Evolutionary conservation across 2,888 invertebrate species (phyloP).

Genomic region (Macrophya alboannulata): DNA sequence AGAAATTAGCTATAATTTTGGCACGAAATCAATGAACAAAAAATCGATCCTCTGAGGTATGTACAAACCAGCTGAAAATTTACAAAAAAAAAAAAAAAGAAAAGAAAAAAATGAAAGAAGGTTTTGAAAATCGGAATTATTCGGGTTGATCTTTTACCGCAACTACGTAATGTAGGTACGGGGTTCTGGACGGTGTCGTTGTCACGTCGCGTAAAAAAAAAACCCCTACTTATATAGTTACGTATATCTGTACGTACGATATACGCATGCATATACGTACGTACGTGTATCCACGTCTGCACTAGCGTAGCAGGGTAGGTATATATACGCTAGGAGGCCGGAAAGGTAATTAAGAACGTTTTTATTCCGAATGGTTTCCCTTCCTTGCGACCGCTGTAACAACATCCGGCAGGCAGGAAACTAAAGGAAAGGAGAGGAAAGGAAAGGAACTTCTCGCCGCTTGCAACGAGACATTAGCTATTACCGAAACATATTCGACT

Average conservation of each 20-base stretch:
- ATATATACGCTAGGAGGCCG: constrained; percentile 28
- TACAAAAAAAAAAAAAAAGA: too few relatives aligned
- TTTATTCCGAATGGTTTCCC: constrained; percentile 40
- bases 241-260: not conserved
- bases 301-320: not conserved
- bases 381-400: constrained; percentile 58
- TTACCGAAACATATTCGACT: not conserved
- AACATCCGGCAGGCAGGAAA: constrained; percentile 58
- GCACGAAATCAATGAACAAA: too few relatives aligned
- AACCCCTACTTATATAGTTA: not conserved
- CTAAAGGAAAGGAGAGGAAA: not conserved
- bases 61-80: too few relatives aligned
- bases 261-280: not conserved
- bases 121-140: not conserved
- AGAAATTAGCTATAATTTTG: too few relatives aligned
- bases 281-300: too few relatives aligned
- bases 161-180: not conserved
- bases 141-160: not conserved
- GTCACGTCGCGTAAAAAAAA: not conserved
- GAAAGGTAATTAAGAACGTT: constrained; percentile 53
- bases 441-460: constrained; percentile 30
- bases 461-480: not conserved
- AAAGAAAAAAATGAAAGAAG: too few relatives aligned
- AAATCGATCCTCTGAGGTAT: too few relatives aligned
- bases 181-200: constrained; percentile 20